Base-by-base conservation (phyloP, 1,140 invertebrate genomes). In the Latrodectus geometricus region DNA sequence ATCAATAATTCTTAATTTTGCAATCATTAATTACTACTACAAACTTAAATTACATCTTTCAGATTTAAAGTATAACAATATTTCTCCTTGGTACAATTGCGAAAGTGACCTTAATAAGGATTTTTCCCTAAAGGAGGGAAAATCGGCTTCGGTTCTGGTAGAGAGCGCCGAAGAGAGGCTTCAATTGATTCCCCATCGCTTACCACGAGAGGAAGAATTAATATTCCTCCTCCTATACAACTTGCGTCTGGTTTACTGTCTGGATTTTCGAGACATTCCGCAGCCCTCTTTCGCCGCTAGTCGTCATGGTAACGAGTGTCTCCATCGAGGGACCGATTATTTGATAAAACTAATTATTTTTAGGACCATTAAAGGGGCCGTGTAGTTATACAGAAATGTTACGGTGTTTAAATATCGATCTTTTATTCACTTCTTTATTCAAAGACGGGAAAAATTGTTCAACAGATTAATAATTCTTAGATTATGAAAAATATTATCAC, bases 181-280 rank as follows among this genome's bases (percentile, higher is more conserved):
- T 17, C 11, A 61, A 61, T 61, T 61, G 54, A 61, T 61, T 61
- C 54, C 54, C 54, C 54, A 17, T 14, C 17, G 54, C 54, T 14
- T 61, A 61, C 17, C 54, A 61, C 11, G 17, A 61, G 54, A 17
- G 54, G 11, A 8, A 61, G 75, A 77, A 77, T 77, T 77, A 77
- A 77, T 77, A 77, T 77, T 56, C 75, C 52, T 56, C 9, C 75
- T 20, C 21, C 23, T 48, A 61, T 23, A n/a, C 21, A 21, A 35
- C 56, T 20, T 61, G 8, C 52, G 75, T 77, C 75, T 77, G 52
- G 75, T 61, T 75, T 65, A 52, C 52, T 77, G 75, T 77, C 75
- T 77, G 52, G 75, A 77, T 77, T 77, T 77, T 77, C 54, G 52
- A 77, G 75, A 77, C 75, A 65, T 48, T 54, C 56, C 21, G 54